A percentile compares a stretch with the other conserved stretches of the same genome.
These are phyloP conservation scores for Limnothrissa miodon DNA, from an alignment of 2,113 vertebrate genomes.

Conservation along the genomic window DNA sequence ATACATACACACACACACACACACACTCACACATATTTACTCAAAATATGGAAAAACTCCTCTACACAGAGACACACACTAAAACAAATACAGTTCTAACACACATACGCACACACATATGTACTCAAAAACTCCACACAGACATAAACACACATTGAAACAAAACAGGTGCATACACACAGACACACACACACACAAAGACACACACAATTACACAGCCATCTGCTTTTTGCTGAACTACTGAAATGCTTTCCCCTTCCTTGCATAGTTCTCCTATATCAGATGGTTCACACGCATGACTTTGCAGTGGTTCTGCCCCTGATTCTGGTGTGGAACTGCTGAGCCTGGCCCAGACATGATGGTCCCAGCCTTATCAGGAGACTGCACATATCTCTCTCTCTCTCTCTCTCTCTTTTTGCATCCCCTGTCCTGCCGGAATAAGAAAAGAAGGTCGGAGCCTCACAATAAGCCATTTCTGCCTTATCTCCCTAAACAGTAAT, in stretches of 20 bases:
- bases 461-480: slow-evolving; percentile 42
- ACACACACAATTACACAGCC: slow-evolving; percentile 31
- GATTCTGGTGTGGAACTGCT: neutral
- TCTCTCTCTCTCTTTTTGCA: neutral
- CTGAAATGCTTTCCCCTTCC: slow-evolving; percentile 38
- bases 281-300: slow-evolving; percentile 46
- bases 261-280: slow-evolving; percentile 48
- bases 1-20: neutral
- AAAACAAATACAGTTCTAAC: neutral
- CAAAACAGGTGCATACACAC: too few species aligned
- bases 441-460: slow-evolving; percentile 49
- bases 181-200: neutral
- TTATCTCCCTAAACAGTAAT: slow-evolving; percentile 61
- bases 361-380: neutral
- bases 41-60: neutral
- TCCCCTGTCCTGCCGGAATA: slow-evolving; percentile 23
- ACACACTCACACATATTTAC: neutral
- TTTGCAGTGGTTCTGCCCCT: slow-evolving; percentile 1
- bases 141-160: neutral
- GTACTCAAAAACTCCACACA: neutral
- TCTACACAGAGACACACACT: neutral
- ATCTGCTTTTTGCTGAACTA: slow-evolving; percentile 25
- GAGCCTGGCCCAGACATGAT: neutral
- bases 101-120: neutral
- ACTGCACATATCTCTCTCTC: too few species aligned